Evolutionary conservation across 2,113 vertebrate species (phyloP), one percentile per base, ranked within the genome.

Genomic region (Erpornis zantholeuca): DNA sequence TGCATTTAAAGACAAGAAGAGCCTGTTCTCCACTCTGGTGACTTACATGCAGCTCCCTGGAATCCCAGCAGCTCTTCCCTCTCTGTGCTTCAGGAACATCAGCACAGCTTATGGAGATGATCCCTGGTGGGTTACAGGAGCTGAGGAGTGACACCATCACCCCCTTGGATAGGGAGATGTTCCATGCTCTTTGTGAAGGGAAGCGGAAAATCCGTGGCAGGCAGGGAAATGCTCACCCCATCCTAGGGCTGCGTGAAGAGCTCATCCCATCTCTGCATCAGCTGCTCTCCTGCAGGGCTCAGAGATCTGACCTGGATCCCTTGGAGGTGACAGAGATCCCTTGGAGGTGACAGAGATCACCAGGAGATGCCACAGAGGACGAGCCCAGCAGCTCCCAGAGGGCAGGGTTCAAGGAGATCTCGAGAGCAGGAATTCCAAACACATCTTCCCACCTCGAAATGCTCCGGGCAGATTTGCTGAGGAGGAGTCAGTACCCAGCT

Each of bases 41-140:
- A 89, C 95, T 97, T 87, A 94, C 65, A 2, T 59, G 86, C 80
- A 79, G 57, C 61, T 36, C 85, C 59, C 44, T 69, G 89, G 54
- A 61, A 86, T 78, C 66, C 59, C 73, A 1, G 47, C n/a, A 77
- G 65, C 73, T 91, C 60, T 84, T 45, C 79, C 63, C 64, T 76
- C 79, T 73, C 35, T n/a, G 10, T 4, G 15, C 85, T 83, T 45
- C 91, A 80, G 91, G 56, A 93, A 17, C 35, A 42, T 16, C 95
- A 80, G 50, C 60, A 18, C 47, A 68, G 50, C 76, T 40, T 1
- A 3, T 76, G 80, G 85, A 40, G 90, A 22, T 81, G 94, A 70
- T 77, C 71, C 87, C 90, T 52, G 75, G 22, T 29, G 90, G 64
- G 47, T 35, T 6, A 15, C 47, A 25, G 60, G 87, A 73, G 82